phyloP scores from a whole-genome alignment of 1,140 invertebrate genomes.

The Ridgeia piscesae region DNA sequence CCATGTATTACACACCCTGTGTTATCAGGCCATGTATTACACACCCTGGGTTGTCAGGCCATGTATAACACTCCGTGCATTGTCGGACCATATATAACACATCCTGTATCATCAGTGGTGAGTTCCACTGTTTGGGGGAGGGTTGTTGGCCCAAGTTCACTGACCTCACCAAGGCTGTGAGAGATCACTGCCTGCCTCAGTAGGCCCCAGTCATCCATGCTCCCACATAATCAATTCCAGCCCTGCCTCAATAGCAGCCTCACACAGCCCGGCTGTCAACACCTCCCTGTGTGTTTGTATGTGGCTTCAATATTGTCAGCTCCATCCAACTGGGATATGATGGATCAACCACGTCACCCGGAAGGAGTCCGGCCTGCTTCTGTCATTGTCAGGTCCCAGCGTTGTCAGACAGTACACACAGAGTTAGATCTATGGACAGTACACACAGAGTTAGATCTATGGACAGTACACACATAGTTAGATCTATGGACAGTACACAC shows the following conservation, averaged over 20 bases:
- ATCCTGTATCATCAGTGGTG: neutral
- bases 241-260: neutral
- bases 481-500: too few relatives aligned
- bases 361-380: neutral
- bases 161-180: neutral
- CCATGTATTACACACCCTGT: too few relatives aligned
- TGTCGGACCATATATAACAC: neutral
- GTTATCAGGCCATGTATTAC: too few relatives aligned
- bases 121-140: too few relatives aligned
- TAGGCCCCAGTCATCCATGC: neutral
- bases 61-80: neutral
- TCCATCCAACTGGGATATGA: neutral
- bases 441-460: too few relatives aligned
- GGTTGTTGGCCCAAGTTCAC: neutral
- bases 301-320: neutral
- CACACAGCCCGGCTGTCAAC: neutral
- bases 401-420: too few relatives aligned
- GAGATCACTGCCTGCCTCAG: neutral
- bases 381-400: neutral
- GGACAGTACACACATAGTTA: too few relatives aligned
- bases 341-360: neutral
- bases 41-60: too few relatives aligned
- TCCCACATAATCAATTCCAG: neutral
- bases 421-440: too few relatives aligned
- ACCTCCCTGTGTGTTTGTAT: neutral